Conservation (phyloP, 2,888 invertebrate species). For the Chymomyza fuscimana region DNA sequence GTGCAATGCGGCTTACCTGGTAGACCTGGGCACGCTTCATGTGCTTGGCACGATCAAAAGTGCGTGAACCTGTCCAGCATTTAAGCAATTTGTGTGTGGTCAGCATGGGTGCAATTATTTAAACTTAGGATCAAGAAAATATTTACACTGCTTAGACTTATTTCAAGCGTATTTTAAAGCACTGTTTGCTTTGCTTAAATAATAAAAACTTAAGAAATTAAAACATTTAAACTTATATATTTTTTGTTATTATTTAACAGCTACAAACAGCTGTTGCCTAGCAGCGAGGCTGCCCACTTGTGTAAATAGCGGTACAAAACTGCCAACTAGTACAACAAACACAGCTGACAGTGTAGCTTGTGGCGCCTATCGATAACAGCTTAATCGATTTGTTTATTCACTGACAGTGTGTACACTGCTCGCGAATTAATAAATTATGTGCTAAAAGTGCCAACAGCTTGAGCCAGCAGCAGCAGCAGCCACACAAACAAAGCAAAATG, state of each 20-base stretch:
- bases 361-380: background rate
- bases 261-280: background rate
- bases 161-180: background rate
- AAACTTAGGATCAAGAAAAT: background rate
- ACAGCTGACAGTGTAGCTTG: background rate
- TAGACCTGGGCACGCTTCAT: conserved; percentile 54
- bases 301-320: background rate
- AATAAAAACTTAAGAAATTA: background rate
- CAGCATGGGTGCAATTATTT: background rate
- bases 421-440: conserved; percentile 16
- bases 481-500: conserved; percentile 6
- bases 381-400: conserved; percentile 19
- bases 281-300: background rate
- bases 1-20: conserved; percentile 27
- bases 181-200: background rate
- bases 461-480: background rate
- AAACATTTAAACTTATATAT: background rate
- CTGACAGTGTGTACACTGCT: conserved; percentile 24
- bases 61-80: background rate
- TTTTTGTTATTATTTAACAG: conserved; percentile 7
- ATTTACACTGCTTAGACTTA: background rate
- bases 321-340: background rate
- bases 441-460: conserved; percentile 7
- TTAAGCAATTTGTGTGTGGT: conserved; percentile 6
- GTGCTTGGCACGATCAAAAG: conserved; percentile 44